Conservation (phyloP, 2,888 invertebrate genomes). For the Drosophila mayaguana region DNA sequence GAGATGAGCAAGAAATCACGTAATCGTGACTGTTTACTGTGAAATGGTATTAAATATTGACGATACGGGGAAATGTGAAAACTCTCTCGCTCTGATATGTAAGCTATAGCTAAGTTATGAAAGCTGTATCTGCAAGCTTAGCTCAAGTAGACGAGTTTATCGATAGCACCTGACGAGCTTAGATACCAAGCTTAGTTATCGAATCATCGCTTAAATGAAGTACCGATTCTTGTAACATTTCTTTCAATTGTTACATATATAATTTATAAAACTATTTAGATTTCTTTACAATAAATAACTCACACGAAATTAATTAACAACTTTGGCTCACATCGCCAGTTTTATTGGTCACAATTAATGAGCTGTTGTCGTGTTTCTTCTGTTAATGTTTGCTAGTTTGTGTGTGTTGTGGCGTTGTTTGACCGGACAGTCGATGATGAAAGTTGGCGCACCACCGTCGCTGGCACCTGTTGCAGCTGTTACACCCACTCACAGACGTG, state of each 20-base stretch:
- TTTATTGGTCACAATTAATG: slow-evolving; percentile 55
- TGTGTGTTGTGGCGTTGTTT: slow-evolving; percentile 42
- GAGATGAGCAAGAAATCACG: slow-evolving; percentile 22
- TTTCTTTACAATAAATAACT: slow-evolving; percentile 1
- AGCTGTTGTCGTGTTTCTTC: slow-evolving; percentile 53
- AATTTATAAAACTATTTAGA: neutral
- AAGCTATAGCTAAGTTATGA: neutral
- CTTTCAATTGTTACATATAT: neutral
- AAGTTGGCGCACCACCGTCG: slow-evolving; percentile 32
- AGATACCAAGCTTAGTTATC: neutral
- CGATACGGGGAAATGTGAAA: too few relatives aligned
- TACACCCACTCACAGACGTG: slow-evolving; percentile 26
- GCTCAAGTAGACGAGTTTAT: neutral
- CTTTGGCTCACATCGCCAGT: slow-evolving; percentile 19
- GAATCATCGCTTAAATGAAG: neutral
- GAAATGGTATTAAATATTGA: too few relatives aligned
- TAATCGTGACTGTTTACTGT: neutral
- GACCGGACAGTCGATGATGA: slow-evolving; percentile 31
- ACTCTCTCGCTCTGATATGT: too few relatives aligned
- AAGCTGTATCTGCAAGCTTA: neutral
- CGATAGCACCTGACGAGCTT: neutral
- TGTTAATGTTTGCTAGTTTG: slow-evolving; percentile 49
- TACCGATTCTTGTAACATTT: neutral
- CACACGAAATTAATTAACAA: neutral
- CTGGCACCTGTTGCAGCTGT: slow-evolving; percentile 58